Evolutionary conservation across 2,888 invertebrate genomes (phyloP).

Genomic region (Zele albiditarsus): DNA sequence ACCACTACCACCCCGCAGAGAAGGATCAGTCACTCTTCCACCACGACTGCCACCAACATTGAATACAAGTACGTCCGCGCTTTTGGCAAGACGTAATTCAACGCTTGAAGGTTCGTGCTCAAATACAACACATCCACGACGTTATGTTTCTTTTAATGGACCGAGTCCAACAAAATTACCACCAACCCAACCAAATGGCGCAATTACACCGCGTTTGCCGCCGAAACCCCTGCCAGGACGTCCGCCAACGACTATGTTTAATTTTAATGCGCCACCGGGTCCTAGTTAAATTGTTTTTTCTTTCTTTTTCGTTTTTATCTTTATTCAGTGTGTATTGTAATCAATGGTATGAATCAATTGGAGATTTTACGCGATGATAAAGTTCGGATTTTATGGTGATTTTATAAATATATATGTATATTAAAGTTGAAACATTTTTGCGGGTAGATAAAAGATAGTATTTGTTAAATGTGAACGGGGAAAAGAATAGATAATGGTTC

Average conservation of each 20-base stretch:
- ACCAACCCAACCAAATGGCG: slow-evolving; percentile 68
- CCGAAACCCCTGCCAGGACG: slow-evolving; percentile 70
- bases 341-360: neutral
- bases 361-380: neutral
- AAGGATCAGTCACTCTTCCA: slow-evolving; percentile 63
- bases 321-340: neutral
- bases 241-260: slow-evolving; percentile 70
- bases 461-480: slow-evolving; percentile 1
- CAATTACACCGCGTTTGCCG: slow-evolving; percentile 70
- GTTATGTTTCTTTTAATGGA: slow-evolving; percentile 71
- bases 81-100: slow-evolving; percentile 69
- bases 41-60: slow-evolving; percentile 65
- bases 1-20: slow-evolving; percentile 78
- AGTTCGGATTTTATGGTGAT: neutral
- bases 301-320: neutral
- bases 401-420: slow-evolving; percentile 2
- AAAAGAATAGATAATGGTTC: neutral
- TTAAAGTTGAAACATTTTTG: slow-evolving; percentile 7
- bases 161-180: slow-evolving; percentile 69
- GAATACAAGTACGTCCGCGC: slow-evolving; percentile 67
- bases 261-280: slow-evolving; percentile 69
- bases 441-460: slow-evolving; percentile 5
- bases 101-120: slow-evolving; percentile 64
- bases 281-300: slow-evolving; percentile 62
- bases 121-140: slow-evolving; percentile 59